Evolutionary conservation across 2,888 invertebrate species (phyloP).

Genomic region (Lasiommata megera): DNA sequence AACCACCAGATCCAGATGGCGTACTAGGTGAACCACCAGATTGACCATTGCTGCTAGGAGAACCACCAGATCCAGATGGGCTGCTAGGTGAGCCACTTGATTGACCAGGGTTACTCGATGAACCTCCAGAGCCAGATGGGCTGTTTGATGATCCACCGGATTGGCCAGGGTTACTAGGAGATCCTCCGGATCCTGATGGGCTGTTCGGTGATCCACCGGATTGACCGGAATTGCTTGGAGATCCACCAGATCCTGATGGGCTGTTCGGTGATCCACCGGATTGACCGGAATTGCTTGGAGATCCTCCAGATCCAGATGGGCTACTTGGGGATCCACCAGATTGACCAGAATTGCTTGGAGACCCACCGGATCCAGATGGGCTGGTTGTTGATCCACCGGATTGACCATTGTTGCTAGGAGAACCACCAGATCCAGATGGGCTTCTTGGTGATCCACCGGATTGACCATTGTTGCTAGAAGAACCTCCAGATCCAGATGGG

Average conservation of each 20-base stretch:
- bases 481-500: neutral
- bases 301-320: neutral
- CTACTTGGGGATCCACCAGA: neutral
- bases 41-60: neutral
- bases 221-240: neutral
- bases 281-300: neutral
- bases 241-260: neutral
- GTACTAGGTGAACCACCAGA: neutral
- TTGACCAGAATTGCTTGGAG: no score
- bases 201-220: neutral
- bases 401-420: no score
- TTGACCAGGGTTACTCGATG: neutral
- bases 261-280: constrained; percentile 4
- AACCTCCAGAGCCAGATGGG: neutral
- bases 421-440: neutral
- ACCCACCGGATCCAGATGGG: no score
- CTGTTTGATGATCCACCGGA: neutral
- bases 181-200: neutral
- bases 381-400: no score
- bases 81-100: neutral
- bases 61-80: neutral
- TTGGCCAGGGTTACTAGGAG: neutral
- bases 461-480: neutral
- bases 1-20: neutral
- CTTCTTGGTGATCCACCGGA: neutral